Evolutionary conservation across 2,113 vertebrate genomes (phyloP).

Genomic region (Microcebus jonahi): DNA sequence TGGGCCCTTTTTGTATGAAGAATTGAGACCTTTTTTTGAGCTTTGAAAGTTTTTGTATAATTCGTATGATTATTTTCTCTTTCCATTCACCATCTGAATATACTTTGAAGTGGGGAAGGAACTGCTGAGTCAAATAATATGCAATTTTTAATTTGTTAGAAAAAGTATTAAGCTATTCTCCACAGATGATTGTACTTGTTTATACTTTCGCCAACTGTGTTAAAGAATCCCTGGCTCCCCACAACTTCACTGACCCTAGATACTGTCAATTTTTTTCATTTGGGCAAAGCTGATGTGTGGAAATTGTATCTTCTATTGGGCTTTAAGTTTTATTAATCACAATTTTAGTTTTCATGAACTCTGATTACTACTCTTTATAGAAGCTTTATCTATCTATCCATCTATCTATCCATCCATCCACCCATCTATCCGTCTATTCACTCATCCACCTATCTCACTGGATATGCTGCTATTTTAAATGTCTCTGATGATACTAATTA

Average conservation of each 20-base stretch:
- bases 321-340: background rate
- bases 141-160: background rate
- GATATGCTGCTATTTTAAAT: background rate
- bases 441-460: background rate
- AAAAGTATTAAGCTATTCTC: background rate
- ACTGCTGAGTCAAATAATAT: background rate
- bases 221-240: background rate
- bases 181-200: too few relatives aligned
- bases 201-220: too few relatives aligned
- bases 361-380: background rate
- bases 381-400: background rate
- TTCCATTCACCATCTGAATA: background rate
- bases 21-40: background rate
- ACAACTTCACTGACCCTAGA: background rate
- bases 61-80: background rate
- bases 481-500: background rate
- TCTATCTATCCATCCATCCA: background rate
- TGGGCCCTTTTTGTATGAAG: background rate
- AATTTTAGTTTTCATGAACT: background rate
- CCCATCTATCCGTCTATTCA: background rate
- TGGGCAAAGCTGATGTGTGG: background rate
- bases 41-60: background rate
- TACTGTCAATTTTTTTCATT: background rate
- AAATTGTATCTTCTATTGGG: background rate
- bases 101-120: background rate